phyloP scores from a whole-genome alignment of 30 jellyfish, hydroid and myxozoan genomes.

The Aurelia coerulea region DNA sequence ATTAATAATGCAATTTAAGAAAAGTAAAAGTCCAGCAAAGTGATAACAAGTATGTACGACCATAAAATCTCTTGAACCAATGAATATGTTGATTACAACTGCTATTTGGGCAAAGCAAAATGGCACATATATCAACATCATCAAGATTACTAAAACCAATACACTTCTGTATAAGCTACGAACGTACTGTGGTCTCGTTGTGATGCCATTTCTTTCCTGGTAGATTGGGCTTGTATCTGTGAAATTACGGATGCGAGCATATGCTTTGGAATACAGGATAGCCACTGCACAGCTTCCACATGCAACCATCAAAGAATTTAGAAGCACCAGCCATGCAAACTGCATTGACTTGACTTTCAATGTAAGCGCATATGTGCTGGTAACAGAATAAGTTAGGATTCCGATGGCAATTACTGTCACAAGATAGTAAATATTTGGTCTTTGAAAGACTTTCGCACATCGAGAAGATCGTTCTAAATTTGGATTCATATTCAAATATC shows the following conservation, averaged over 20 bases:
- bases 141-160: not conserved
- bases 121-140: too few relatives aligned
- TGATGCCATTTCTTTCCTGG: not conserved
- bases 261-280: not conserved
- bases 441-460: not conserved
- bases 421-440: not conserved
- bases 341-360: not conserved
- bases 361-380: not conserved
- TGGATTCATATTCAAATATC: slow-evolving; percentile 17
- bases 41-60: too few relatives aligned
- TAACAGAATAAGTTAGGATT: not conserved
- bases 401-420: not conserved
- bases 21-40: too few relatives aligned
- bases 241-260: not conserved
- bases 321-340: not conserved
- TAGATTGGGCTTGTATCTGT: not conserved
- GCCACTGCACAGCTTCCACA: not conserved
- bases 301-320: not conserved
- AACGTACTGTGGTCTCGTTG: slow-evolving; percentile 16
- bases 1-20: too few relatives aligned
- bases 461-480: not conserved
- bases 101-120: too few relatives aligned
- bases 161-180: slow-evolving; percentile 18
- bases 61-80: too few relatives aligned
- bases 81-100: too few relatives aligned